phyloP scores from a whole-genome alignment of 2,888 invertebrate genomes.

The Drosophila falleni region DNA sequence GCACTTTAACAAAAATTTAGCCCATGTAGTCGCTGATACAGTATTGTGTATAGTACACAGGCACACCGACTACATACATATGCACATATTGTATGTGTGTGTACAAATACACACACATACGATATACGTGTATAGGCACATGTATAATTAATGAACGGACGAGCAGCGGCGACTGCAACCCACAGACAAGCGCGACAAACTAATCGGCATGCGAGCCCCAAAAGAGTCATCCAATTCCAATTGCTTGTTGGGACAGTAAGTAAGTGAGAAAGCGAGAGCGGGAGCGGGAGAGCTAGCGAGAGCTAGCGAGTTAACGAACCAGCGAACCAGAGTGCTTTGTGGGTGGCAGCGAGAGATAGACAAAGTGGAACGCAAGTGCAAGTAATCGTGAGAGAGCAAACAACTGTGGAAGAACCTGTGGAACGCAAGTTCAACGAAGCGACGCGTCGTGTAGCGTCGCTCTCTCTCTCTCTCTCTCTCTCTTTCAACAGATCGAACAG shows the following conservation, averaged over 20 bases:
- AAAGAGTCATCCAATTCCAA: slow-evolving; percentile 50
- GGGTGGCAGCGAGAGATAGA: slow-evolving; percentile 38
- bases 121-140: slow-evolving; percentile 16
- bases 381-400: slow-evolving; percentile 1
- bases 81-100: slow-evolving; percentile 28
- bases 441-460: slow-evolving; percentile 15
- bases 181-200: slow-evolving; percentile 61
- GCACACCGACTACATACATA: slow-evolving; percentile 14
- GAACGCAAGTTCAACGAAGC: slow-evolving; percentile 22
- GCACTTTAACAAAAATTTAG: slow-evolving; percentile 71
- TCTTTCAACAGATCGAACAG: slow-evolving; percentile 22
- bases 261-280: slow-evolving; percentile 8
- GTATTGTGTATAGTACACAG: slow-evolving; percentile 29
- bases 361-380: not conserved
- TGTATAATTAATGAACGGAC: slow-evolving; percentile 27
- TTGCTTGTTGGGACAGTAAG: slow-evolving; percentile 21
- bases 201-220: slow-evolving; percentile 50
- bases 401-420: slow-evolving; percentile 14
- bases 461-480: not conserved
- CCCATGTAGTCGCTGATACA: slow-evolving; percentile 66
- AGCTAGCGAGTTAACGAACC: not conserved
- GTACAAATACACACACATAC: slow-evolving; percentile 12
- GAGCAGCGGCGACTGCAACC: slow-evolving; percentile 55
- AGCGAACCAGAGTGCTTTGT: slow-evolving; percentile 24
- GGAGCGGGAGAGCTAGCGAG: not conserved